phyloP scores from a whole-genome alignment of 2,113 vertebrate genomes.

The Anhinga anhinga region DNA sequence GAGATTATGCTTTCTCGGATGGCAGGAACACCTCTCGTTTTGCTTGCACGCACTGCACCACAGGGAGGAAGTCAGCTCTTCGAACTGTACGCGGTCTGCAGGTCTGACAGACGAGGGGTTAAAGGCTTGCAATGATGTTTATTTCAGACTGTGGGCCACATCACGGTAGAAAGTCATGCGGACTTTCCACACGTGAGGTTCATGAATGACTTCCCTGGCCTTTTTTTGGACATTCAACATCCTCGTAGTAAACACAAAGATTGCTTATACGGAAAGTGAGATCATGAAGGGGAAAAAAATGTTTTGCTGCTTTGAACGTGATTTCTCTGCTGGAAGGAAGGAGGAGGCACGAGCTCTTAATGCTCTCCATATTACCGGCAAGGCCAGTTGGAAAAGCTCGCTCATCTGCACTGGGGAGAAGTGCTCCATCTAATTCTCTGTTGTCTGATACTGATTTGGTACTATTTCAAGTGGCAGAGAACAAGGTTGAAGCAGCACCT shows the following conservation, averaged over 20 bases:
- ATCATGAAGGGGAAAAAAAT: conserved; percentile 12
- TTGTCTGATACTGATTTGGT: neutral
- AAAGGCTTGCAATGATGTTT: neutral
- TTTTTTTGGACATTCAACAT: neutral
- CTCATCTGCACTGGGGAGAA: neutral
- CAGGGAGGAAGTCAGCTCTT: neutral
- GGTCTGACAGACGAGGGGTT: neutral
- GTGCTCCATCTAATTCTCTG: neutral
- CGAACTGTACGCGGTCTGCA: rapidly evolving
- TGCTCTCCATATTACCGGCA: neutral
- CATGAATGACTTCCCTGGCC: neutral
- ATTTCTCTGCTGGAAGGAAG: conserved; percentile 12
- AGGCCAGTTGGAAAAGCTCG: neutral
- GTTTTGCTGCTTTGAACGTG: neutral
- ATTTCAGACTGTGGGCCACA: neutral
- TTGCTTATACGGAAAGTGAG: conserved; percentile 19
- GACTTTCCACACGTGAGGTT: neutral
- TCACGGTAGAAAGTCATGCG: neutral
- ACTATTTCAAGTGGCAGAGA: neutral
- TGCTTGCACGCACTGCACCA: neutral
- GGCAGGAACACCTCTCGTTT: neutral
- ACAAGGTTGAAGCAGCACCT: neutral
- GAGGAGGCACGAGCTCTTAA: neutral
- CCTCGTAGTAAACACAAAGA: conserved; percentile 7
- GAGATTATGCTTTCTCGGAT: neutral